Evolutionary conservation across 2,113 vertebrate genomes (phyloP).

Genomic region (Lophotis ruficrista): DNA sequence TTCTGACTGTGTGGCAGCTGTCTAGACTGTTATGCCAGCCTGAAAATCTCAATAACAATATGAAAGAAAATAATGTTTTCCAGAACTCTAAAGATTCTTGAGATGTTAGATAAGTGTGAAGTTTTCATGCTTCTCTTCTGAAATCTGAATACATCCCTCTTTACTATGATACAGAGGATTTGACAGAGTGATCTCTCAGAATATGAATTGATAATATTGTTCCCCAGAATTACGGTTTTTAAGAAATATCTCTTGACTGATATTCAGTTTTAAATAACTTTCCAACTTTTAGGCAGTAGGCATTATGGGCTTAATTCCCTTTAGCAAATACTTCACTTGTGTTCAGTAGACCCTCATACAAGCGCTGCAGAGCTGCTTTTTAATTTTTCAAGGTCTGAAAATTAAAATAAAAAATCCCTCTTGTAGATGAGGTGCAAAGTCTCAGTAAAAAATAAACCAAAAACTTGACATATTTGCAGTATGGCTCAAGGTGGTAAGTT

Average conservation of each 20-base stretch:
- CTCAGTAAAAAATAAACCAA: neutral
- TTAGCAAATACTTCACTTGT: neutral
- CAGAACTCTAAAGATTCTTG: neutral
- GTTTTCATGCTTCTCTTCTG: neutral
- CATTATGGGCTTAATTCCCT: neutral
- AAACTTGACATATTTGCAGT: neutral
- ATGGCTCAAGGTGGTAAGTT: neutral
- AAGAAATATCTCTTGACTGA: neutral
- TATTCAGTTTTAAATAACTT: neutral
- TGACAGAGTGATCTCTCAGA: neutral
- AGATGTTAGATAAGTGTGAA: neutral
- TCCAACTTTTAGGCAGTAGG: neutral
- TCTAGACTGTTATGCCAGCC: neutral
- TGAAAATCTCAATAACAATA: neutral
- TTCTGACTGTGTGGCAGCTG: neutral
- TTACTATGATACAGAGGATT: neutral
- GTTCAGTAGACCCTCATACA: neutral
- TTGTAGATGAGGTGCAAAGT: neutral
- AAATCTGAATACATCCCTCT: neutral
- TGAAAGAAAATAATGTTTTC: neutral
- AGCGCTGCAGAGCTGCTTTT: neutral
- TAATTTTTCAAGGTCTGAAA: neutral
- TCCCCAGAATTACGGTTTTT: neutral
- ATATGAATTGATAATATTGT: constrained; percentile 10
- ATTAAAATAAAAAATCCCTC: neutral